Evolutionary conservation across 1,140 invertebrate genomes (phyloP).

Genomic region (Trichonephila inaurata): DNA sequence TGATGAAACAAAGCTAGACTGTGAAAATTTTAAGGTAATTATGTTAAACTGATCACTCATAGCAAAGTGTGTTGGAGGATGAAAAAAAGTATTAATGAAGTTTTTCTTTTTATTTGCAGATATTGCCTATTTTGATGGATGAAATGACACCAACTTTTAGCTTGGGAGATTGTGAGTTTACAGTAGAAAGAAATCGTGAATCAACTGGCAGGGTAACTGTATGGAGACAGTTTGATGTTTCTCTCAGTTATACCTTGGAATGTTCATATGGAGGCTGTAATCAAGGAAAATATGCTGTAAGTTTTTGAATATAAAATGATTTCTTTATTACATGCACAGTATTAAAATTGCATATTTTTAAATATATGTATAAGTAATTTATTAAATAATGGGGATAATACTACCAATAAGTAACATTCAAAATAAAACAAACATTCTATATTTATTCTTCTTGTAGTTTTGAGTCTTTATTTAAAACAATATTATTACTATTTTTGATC

Average conservation of each 20-base stretch:
- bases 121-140: constrained; percentile 86
- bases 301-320: not conserved
- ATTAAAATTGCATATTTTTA: not conserved
- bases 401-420: too few species aligned
- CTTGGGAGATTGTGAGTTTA: constrained; percentile 88
- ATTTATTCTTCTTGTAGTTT: too few species aligned
- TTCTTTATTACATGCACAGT: not conserved
- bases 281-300: constrained; percentile 84
- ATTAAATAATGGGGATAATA: too few species aligned
- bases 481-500: too few species aligned
- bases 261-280: constrained; percentile 93
- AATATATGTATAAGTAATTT: too few species aligned
- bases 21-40: constrained; percentile 81
- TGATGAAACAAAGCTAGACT: constrained; percentile 81
- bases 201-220: constrained; percentile 91
- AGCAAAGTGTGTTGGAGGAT: not conserved
- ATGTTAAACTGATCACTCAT: constrained; percentile 31
- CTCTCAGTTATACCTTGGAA: constrained; percentile 91
- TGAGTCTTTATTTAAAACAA: too few species aligned
- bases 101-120: constrained; percentile 78
- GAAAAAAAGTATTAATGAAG: not conserved
- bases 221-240: constrained; percentile 90
- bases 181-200: constrained; percentile 89
- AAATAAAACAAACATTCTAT: too few species aligned
- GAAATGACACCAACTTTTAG: constrained; percentile 87